Conservation (phyloP, 53 echinoderm and acorn worm genomes). For the Mesocentrotus franciscanus region DNA sequence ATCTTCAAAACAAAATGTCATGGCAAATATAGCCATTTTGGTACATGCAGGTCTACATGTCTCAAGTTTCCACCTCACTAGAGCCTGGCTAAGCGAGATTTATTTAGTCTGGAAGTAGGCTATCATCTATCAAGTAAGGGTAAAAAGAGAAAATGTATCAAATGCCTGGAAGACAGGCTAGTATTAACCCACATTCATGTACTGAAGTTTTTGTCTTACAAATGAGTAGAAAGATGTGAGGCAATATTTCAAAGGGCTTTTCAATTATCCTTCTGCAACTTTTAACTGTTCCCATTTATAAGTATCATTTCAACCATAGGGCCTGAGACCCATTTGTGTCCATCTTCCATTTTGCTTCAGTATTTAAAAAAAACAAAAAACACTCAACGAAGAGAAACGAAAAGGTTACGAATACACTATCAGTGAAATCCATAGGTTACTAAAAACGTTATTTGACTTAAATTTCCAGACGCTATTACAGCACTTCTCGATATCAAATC, state of each 20-base stretch:
- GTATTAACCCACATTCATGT: not conserved
- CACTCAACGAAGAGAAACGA: not conserved
- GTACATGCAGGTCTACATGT: not conserved
- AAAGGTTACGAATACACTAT: constrained; percentile 26
- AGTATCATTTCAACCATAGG: too few relatives aligned
- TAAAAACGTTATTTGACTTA: not conserved
- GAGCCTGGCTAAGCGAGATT: too few relatives aligned
- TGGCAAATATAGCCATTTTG: not conserved
- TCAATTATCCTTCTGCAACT: not conserved
- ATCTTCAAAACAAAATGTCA: not conserved
- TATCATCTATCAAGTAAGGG: too few relatives aligned
- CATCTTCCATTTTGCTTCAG: not conserved
- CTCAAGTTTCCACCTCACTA: not conserved
- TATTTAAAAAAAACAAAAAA: not conserved
- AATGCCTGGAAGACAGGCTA: not conserved
- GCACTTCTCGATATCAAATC: constrained; percentile 30
- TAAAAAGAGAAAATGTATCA: not conserved
- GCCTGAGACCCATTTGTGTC: too few relatives aligned
- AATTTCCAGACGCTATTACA: not conserved
- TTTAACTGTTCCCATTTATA: too few relatives aligned
- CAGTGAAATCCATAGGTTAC: constrained; percentile 5
- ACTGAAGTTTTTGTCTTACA: too few relatives aligned
- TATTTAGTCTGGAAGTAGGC: too few relatives aligned
- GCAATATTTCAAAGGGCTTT: not conserved
- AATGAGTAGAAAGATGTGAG: not conserved